Percentiles rank a stretch among this genome's conserved stretches.
Conservation (phyloP, 2,113 vertebrate genomes). For the Sander vitreus region DNA sequence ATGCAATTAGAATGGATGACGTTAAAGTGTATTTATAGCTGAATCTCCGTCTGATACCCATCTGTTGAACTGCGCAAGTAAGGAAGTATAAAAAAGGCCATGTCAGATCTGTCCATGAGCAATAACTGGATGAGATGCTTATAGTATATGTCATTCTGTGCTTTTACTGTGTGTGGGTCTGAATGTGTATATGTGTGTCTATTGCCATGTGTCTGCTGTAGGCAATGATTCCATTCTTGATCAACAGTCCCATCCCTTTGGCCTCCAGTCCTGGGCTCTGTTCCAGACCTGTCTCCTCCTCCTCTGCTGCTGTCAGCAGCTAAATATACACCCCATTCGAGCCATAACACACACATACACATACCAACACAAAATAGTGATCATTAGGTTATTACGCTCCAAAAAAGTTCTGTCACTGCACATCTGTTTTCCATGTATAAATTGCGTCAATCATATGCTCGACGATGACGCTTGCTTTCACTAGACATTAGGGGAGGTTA, state of each 20-base stretch:
- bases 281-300: slow-evolving; percentile 76
- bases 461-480: background rate
- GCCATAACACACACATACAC: slow-evolving; percentile 36
- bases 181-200: slow-evolving; percentile 14
- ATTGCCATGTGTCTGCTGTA: slow-evolving; percentile 62
- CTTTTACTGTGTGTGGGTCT: slow-evolving; percentile 21
- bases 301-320: slow-evolving; percentile 77
- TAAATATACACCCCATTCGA: slow-evolving; percentile 74
- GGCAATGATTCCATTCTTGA: slow-evolving; percentile 50
- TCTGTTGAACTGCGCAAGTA: slow-evolving; percentile 17
- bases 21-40: background rate
- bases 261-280: slow-evolving; percentile 72
- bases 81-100: slow-evolving; percentile 16
- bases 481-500: background rate
- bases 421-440: background rate
- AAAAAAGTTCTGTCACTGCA: background rate
- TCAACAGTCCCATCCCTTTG: slow-evolving; percentile 61
- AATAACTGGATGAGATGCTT: slow-evolving; percentile 17
- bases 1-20: background rate
- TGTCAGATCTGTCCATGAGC: slow-evolving; percentile 3
- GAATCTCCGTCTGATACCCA: slow-evolving; percentile 20
- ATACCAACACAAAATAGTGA: slow-evolving; percentile 27
- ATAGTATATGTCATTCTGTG: slow-evolving; percentile 16
- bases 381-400: slow-evolving; percentile 21
- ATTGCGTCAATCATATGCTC: background rate